Base-by-base conservation (phyloP, 2,797 vertebrate genomes). In the Holocentrus rufus region DNA sequence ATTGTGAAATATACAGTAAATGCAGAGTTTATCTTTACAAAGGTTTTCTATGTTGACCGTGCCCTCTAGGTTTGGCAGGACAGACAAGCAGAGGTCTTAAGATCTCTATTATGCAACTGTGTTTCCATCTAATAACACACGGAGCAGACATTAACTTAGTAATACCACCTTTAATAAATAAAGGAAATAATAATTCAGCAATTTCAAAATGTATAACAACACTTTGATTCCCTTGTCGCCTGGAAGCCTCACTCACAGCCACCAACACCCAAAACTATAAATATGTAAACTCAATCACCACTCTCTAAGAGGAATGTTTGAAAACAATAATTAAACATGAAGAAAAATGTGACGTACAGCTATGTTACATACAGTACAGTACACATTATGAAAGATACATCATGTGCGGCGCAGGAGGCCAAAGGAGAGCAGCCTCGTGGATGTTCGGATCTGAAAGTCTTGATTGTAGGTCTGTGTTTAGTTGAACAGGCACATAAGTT, bases 81-180 rank as follows among this genome's bases (percentile, higher is more conserved):
- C 11, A 42, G 39, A 42, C 14, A 42, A 13, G 13, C 39, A 42
- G 39, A 42, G 39, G 39, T 42, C 36, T 42, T 42, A 42, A 42
- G 2, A 15, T 14, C 39, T 42, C 39, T 42, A 14, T 14, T 42
- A 42, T 42, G 39, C 11, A 42, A 14, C 39, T 42, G 14, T 14
- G 13, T 4, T 42, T 42, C 54, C 54, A 85, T 47, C 20, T 27
- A 2, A 69, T 46, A 10, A 63, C 9, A 58, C 30, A 58, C 5
- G 44, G 1, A 72, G 0, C 7, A 10, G 46, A 68, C 10, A 56
- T 0, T 34, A 55, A 27, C 0, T 49, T 69, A 68, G 52, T 82
- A 47, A 70, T 59, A 10, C 76, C 57, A 67, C 72, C 81, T 92
- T 89, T 85, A 88, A 86, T 86, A 87, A 87, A 87, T 83, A 81